Base-by-base conservation (phyloP, 2,113 vertebrate genomes). In the Thamnophis sirtalis region DNA sequence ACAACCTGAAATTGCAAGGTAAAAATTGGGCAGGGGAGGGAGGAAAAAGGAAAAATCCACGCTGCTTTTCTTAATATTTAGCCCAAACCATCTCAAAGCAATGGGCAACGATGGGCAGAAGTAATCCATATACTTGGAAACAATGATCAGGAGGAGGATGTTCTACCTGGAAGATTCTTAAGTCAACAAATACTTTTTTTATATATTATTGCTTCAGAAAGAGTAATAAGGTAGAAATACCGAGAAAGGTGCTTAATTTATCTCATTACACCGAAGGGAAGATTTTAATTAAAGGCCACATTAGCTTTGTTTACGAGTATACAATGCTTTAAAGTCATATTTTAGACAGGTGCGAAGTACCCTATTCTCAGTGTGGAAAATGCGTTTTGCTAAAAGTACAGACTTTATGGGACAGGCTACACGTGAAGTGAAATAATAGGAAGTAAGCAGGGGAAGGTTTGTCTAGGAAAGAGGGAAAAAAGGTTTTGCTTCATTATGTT, bases 1-100 rank as follows among this genome's bases (percentile, higher is more conserved):
- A 99, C 98, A 98, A 96, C 97, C 97, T 98, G 89, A 99, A 98
- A 95, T 96, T 99, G 90, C 98, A 99, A 99, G 99, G 99, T 99
- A 98, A 93, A 60, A 0, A 60, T 17, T 73, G 38, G 33, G 19
- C 56, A 21, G 24, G 24, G 21, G 15, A 28, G n/a, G 50, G 11
- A 13, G 38, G 26, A 22, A 26, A 19, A 58, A 5, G 87, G 86
- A 87, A 50, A 6, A 21, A 55, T 19, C 33, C 33, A 43, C 3
- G 3, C 33, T 21, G 4, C 33, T 26, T 56, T 60, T 33, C 55
- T 49, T 24, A 49, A 91, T 48, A 6, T 53, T 38, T 54, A 9
- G 21, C 84, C 43, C 86, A 63, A 63, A 33, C 9, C 50, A 15
- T 84, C 51, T 26, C 53, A 58, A 84, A 89, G 48, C 50, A 53